A percentile compares a stretch with the other conserved stretches of the same genome.
Conservation (phyloP, 2,113 vertebrate genomes). For the Labrus mixtus region DNA sequence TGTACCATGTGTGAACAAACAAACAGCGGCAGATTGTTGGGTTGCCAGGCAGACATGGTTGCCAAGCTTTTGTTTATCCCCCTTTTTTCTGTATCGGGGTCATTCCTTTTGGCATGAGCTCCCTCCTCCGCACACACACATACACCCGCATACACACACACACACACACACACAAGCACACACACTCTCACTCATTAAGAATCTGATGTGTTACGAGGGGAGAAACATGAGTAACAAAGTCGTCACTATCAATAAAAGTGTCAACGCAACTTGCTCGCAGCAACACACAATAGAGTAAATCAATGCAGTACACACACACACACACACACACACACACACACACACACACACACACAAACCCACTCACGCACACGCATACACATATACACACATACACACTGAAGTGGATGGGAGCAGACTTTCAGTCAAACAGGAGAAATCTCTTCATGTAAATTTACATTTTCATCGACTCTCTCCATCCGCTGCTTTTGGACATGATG, state of each 20-base stretch:
- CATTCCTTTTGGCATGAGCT: slow-evolving; percentile 31
- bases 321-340: not conserved
- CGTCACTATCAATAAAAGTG: not conserved
- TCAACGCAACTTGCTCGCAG: not conserved
- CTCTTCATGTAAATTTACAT: slow-evolving; percentile 54
- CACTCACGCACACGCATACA: too few relatives aligned
- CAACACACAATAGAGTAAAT: not conserved
- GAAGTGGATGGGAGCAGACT: slow-evolving; percentile 7
- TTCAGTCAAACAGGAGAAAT: slow-evolving; percentile 40
- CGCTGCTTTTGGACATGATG: slow-evolving; percentile 52
- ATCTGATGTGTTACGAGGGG: not conserved
- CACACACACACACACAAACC: not conserved
- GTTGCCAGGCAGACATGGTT: slow-evolving; percentile 33
- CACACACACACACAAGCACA: slow-evolving; percentile 8
- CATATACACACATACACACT: not conserved
- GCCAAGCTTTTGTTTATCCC: slow-evolving; percentile 58
- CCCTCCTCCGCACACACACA: slow-evolving; percentile 3
- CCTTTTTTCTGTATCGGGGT: slow-evolving; percentile 50
- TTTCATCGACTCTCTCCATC: slow-evolving; percentile 21
- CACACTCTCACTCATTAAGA: not conserved
- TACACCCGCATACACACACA: slow-evolving; percentile 13
- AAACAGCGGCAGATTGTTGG: slow-evolving; percentile 42
- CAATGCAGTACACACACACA: slow-evolving; percentile 12
- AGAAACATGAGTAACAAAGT: not conserved
- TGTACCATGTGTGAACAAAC: slow-evolving; percentile 44